Evolutionary conservation across 2,113 vertebrate genomes (phyloP).

Genomic region (Lophochroa leadbeateri): DNA sequence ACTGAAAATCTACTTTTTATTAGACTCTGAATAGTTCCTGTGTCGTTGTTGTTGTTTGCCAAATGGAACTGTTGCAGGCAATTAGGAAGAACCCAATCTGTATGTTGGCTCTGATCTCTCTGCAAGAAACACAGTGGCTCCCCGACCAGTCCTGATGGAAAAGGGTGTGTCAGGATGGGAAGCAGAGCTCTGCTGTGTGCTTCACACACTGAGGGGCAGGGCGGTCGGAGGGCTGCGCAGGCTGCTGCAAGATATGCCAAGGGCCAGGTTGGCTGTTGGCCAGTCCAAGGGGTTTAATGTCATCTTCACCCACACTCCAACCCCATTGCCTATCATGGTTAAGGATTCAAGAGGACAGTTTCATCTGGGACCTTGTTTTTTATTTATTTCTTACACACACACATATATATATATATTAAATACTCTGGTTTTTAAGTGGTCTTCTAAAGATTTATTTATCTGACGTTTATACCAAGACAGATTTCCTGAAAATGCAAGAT

Average conservation of each 20-base stretch:
- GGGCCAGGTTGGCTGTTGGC: background rate
- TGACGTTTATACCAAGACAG: background rate
- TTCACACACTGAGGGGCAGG: rapidly evolving
- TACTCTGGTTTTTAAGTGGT: background rate
- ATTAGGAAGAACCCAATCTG: background rate
- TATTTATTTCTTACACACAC: background rate
- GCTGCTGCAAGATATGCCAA: background rate
- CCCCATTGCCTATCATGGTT: background rate
- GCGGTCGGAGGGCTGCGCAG: rapidly evolving
- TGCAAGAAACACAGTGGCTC: rapidly evolving
- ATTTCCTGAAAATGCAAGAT: background rate
- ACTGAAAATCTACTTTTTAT: background rate
- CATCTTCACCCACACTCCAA: background rate
- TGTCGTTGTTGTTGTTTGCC: rapidly evolving
- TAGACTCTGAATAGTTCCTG: background rate
- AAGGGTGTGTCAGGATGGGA: conserved; percentile 20
- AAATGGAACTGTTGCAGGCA: background rate
- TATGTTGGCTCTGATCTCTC: background rate
- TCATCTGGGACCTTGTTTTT: background rate
- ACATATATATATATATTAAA: background rate
- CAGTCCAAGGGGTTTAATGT: background rate
- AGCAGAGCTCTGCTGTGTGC: background rate
- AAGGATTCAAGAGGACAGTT: background rate
- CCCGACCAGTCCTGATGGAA: background rate
- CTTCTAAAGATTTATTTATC: background rate